Base-by-base conservation (phyloP, 2,888 invertebrate genomes). In the Scaptomyza reducta region DNA sequence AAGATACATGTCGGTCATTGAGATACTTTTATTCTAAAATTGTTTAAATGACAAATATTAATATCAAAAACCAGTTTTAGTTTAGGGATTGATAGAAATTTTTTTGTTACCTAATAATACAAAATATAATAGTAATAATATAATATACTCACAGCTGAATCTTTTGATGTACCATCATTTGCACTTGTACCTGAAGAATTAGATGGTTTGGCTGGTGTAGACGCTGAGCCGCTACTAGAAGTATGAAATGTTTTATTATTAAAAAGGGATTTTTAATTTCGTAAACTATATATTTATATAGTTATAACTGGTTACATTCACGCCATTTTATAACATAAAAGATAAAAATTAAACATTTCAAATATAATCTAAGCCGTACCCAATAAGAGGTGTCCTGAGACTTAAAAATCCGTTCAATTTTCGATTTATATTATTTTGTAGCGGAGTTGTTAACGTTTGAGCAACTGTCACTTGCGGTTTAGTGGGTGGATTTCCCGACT, bases 1-100 rank as follows among this genome's bases (percentile, higher is more conserved):
- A 92, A 97, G 97, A 93, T 97, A 97, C 97, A 97, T 97, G 91
- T 97, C 97, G 92, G 97, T 96, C 94, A 97, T 93, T 35, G 97
- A 97, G 90, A 97, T 95, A 89, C 96, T 97, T 91, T 97, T 95
- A 92, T 95, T 97, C 94, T 33, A 2, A 27, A 25, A 18, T 22
- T 14, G 7, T 6, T 7, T 5, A 35, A 35, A 35, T n/a, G 6
- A 10, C 6, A 27, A 31, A 31, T 31, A 10, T 31, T 10, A 31
- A 31, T 10, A 31, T 31, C 2, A 9, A 31, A 31, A 10, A 10
- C 10, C 6, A 31, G 10, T 27, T 27, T 7, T 7, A 27, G 7
- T 27, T 27, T 6, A 3, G 10, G 0, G 31, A 31, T 31, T 1
- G 1, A 27, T 27, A 7, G 27, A 27, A 22, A 22, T 31, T 35